Evolutionary conservation across 2,797 vertebrate species (phyloP).

Genomic region (Ateles fusciceps): DNA sequence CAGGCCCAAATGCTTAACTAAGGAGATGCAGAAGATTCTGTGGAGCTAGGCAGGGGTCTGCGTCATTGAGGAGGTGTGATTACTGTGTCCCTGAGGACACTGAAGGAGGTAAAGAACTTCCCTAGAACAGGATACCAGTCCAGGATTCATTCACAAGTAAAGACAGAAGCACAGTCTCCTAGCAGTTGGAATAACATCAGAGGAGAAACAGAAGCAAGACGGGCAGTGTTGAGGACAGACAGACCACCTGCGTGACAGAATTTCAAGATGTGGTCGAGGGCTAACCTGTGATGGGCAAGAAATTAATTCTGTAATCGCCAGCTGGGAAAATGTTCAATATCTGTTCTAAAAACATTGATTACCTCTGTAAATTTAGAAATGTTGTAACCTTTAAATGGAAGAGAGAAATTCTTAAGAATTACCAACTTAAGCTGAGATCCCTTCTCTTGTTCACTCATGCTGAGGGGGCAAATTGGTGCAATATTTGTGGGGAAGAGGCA

Average conservation of each 20-base stretch:
- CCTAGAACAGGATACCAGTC: not conserved
- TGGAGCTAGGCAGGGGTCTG: not conserved
- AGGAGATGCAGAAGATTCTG: not conserved
- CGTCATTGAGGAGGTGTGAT: not conserved
- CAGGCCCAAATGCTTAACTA: not conserved
- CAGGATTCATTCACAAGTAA: not conserved
- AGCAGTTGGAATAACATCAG: not conserved
- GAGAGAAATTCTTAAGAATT: constrained; percentile 7
- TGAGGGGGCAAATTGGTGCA: not conserved
- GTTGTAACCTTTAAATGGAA: not conserved
- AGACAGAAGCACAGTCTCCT: not conserved
- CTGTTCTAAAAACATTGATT: not conserved
- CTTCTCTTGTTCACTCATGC: not conserved
- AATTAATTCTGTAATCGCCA: not conserved
- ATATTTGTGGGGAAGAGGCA: no score
- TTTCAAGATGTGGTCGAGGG: not conserved
- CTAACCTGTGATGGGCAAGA: not conserved
- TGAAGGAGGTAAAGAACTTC: not conserved
- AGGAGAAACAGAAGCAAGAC: not conserved
- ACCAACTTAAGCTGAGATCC: not conserved
- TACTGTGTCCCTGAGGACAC: not conserved
- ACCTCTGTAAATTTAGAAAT: not conserved
- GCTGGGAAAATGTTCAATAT: not conserved
- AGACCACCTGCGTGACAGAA: not conserved
- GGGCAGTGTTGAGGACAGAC: not conserved